Percentiles rank a stretch among this genome's conserved stretches.
phyloP scores from a whole-genome alignment of 1,140 invertebrate genomes.

The Coenobita brevimanus region DNA sequence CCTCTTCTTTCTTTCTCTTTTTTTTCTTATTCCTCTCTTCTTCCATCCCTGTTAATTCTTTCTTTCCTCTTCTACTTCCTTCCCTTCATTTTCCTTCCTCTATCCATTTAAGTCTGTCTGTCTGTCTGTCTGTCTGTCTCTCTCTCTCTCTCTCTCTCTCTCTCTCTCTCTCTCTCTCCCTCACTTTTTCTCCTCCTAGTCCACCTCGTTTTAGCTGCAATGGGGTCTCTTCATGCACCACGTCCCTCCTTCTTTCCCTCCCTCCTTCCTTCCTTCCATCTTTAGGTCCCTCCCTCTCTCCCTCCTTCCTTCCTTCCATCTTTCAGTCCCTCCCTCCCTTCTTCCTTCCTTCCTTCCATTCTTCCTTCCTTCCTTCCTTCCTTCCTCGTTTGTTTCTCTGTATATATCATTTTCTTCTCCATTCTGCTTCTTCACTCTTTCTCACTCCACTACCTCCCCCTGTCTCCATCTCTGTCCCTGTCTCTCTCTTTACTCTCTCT shows the following conservation, averaged over 20 bases:
- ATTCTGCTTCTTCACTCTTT: no score
- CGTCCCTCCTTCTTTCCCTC: background rate
- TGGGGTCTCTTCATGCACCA: no score
- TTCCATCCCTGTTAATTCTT: background rate
- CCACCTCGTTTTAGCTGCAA: background rate
- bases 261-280: no score
- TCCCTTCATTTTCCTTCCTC: no score
- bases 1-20: slow-evolving; percentile 1
- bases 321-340: no score
- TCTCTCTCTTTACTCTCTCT: no score
- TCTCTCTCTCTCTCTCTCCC: slow-evolving; percentile 1
- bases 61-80: background rate
- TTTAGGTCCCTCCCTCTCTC: no score
- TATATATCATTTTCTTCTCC: background rate
- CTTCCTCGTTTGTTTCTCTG: background rate
- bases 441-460: no score
- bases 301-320: background rate
- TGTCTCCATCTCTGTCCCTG: no score
- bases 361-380: no score
- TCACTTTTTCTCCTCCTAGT: background rate
- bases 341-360: no score
- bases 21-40: background rate
- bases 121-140: background rate
- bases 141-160: background rate
- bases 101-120: background rate